These are phyloP conservation scores for Emberiza fucata DNA, from an alignment of 2,113 vertebrate genomes.

Conservation along the genomic window DNA sequence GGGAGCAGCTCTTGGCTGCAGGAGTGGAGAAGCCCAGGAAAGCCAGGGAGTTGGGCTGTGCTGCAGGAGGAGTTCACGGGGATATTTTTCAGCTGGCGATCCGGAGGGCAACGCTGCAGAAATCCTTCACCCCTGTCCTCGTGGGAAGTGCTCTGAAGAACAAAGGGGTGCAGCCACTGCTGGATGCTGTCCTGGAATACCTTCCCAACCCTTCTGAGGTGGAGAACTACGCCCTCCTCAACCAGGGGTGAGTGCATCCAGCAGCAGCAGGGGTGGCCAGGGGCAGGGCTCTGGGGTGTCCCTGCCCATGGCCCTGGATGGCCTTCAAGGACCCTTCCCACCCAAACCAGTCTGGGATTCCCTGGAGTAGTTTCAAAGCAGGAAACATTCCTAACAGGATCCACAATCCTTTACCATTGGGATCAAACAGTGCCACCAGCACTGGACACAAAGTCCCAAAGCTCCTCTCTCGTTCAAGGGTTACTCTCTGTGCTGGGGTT, in stretches of 20 bases:
- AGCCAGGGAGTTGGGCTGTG: neutral
- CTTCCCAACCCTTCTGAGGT: conserved; percentile 92
- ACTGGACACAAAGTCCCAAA: neutral
- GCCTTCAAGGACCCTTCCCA: neutral
- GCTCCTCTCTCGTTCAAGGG: neutral
- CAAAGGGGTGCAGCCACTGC: conserved; percentile 91
- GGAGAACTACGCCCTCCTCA: conserved; percentile 86
- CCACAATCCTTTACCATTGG: rapidly evolving
- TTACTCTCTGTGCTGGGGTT: neutral
- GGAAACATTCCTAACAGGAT: neutral
- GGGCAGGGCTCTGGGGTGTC: neutral
- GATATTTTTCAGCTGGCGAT: conserved; percentile 81
- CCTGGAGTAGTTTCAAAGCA: neutral
- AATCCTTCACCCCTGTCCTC: conserved; percentile 88
- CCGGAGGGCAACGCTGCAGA: conserved; percentile 85
- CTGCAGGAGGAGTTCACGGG: neutral
- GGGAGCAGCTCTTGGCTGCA: neutral
- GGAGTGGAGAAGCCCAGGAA: neutral
- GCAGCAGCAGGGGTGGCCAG: neutral
- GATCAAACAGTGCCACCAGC: neutral
- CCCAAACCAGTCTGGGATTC: neutral
- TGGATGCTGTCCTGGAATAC: conserved; percentile 89
- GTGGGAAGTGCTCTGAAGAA: conserved; percentile 95
- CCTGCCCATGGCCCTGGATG: neutral
- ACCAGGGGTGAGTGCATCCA: conserved; percentile 78